These are phyloP conservation scores for Apogon talboti DNA, from an alignment of 2,797 vertebrate genomes.

Conservation along the genomic window DNA sequence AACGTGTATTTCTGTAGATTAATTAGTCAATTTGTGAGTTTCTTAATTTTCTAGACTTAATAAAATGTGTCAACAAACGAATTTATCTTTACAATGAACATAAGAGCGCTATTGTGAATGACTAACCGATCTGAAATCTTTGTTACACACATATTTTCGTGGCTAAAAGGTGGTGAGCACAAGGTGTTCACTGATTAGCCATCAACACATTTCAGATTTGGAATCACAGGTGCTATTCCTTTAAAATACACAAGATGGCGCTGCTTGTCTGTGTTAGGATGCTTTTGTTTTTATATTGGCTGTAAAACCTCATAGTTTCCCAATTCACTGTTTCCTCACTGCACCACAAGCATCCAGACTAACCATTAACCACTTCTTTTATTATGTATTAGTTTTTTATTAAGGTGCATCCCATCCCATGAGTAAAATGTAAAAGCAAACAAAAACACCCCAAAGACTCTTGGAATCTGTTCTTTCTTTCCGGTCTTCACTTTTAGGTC, in stretches of 20 bases:
- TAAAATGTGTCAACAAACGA: too few species aligned
- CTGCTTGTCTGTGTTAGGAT: slow-evolving; percentile 30
- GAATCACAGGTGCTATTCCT: background rate
- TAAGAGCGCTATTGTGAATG: too few species aligned
- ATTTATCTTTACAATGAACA: too few species aligned
- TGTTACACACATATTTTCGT: background rate
- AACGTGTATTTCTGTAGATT: too few species aligned
- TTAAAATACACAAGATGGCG: slow-evolving; percentile 55
- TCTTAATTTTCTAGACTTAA: too few species aligned
- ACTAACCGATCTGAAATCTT: too few species aligned
- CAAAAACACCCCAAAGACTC: background rate
- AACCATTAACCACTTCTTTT: background rate
- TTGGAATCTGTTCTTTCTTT: background rate
- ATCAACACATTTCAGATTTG: too few species aligned
- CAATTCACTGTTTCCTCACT: background rate
- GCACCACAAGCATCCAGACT: slow-evolving; percentile 1
- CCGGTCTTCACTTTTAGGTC: background rate
- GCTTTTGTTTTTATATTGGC: background rate
- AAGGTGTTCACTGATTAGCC: too few species aligned
- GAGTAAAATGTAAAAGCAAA: background rate
- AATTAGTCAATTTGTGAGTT: too few species aligned
- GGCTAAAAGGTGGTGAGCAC: background rate
- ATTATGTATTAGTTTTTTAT: background rate
- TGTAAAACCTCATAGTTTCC: background rate
- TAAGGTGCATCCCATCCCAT: background rate